Conservation (phyloP, 2,797 vertebrate genomes). For the Arrhamphus sclerolepis region DNA sequence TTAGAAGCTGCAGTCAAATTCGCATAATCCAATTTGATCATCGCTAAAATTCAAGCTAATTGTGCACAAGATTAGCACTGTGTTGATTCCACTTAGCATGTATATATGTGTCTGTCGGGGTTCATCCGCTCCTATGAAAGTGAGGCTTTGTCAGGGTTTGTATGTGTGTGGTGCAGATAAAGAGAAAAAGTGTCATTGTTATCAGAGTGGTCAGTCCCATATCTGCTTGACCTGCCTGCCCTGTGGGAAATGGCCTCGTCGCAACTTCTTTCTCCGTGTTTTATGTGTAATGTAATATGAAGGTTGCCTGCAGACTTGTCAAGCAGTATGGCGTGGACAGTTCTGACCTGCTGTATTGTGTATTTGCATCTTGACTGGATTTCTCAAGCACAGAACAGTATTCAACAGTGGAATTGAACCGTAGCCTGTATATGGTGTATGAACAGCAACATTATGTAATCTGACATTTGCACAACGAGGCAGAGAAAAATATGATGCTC, state of each 20-base stretch:
- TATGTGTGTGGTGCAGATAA: conserved; percentile 10
- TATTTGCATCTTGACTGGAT: background rate
- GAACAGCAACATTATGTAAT: background rate
- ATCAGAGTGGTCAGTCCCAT: conserved; percentile 34
- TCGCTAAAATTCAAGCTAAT: background rate
- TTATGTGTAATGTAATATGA: background rate
- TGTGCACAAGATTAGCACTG: background rate
- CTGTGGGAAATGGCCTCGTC: conserved; percentile 11
- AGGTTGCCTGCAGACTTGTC: background rate
- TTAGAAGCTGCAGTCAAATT: background rate
- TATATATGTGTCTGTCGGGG: conserved; percentile 10
- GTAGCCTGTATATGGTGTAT: background rate
- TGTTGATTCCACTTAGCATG: conserved; percentile 7
- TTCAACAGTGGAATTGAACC: background rate
- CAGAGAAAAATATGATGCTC: background rate
- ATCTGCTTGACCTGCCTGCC: conserved; percentile 32
- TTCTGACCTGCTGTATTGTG: background rate
- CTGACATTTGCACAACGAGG: background rate
- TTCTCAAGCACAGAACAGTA: background rate
- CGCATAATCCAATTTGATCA: background rate
- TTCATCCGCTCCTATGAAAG: conserved; percentile 9
- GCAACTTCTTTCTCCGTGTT: conserved; percentile 6
- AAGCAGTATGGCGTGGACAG: background rate
- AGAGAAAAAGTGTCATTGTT: conserved; percentile 20
- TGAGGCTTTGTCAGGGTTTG: conserved; percentile 16